These are phyloP conservation scores for Polietes domitor DNA, from an alignment of 2,888 invertebrate species.

Conservation along the genomic window DNA sequence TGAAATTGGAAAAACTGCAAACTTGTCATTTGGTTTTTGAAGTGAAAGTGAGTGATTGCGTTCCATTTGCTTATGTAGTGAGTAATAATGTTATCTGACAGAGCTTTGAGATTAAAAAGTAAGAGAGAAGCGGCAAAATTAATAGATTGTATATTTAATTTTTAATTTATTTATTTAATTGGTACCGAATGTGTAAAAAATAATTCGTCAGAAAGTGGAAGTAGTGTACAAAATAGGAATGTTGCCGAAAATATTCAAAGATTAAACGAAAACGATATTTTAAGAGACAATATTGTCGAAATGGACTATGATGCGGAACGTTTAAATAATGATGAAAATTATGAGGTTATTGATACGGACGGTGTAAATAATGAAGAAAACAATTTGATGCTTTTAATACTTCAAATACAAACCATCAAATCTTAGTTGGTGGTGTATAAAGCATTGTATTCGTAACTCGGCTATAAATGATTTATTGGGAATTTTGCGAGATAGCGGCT, in stretches of 20 bases:
- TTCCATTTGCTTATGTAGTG: background rate
- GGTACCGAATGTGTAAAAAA: too few species aligned
- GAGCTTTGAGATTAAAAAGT: too few species aligned
- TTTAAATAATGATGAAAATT: background rate
- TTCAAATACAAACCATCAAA: too few species aligned
- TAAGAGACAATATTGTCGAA: background rate
- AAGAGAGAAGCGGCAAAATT: conserved; percentile 2
- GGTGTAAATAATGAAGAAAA: too few species aligned
- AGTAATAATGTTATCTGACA: background rate
- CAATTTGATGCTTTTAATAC: background rate
- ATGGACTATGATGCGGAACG: background rate
- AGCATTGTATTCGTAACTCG: background rate
- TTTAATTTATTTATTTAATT: too few species aligned
- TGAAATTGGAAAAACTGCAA: too few species aligned
- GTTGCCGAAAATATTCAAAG: background rate
- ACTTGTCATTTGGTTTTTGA: too few species aligned
- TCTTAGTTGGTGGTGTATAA: background rate
- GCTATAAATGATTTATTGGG: conserved; percentile 36
- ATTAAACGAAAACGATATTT: background rate
- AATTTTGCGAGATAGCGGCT: conserved; percentile 7
- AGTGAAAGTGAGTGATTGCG: too few species aligned
- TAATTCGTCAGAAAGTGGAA: background rate
- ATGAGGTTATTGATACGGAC: too few species aligned
- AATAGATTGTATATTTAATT: background rate
- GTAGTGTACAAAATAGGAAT: background rate